These are phyloP conservation scores for Meloidogyne hapla DNA, from an alignment of 1,140 invertebrate species.

Conservation along the genomic window DNA sequence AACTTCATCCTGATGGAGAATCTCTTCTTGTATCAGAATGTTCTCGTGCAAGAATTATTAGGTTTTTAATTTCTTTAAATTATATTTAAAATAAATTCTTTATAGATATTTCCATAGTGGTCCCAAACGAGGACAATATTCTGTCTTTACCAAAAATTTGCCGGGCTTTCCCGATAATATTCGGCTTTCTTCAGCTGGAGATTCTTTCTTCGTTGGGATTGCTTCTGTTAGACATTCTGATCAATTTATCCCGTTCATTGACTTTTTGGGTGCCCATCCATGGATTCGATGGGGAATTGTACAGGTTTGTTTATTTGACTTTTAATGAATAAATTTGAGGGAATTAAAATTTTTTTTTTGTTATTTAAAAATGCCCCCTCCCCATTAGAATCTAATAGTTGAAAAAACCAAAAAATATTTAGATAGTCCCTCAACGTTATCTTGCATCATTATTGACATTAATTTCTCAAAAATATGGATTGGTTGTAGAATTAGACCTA, in stretches of 20 bases:
- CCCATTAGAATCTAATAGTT: no score
- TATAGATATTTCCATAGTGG: slow-evolving; percentile 60
- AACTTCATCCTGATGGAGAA: slow-evolving; percentile 60
- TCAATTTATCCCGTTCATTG: slow-evolving; percentile 56
- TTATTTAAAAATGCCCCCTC: no score
- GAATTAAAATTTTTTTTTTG: no score
- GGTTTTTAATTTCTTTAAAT: slow-evolving; percentile 18
- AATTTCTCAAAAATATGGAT: slow-evolving; percentile 63
- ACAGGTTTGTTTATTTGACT: slow-evolving; percentile 48
- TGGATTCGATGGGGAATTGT: slow-evolving; percentile 62
- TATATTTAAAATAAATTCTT: slow-evolving; percentile 23
- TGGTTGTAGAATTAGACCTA: slow-evolving; percentile 64
- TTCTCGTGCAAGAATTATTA: slow-evolving; percentile 56
- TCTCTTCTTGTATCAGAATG: slow-evolving; percentile 64
- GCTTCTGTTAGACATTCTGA: slow-evolving; percentile 53
- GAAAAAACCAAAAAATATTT: slow-evolving; percentile 44
- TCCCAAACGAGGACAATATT: slow-evolving; percentile 53
- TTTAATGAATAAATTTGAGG: slow-evolving; percentile 1
- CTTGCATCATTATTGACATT: slow-evolving; percentile 57
- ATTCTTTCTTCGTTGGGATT: slow-evolving; percentile 51
- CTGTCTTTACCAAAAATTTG: slow-evolving; percentile 64
- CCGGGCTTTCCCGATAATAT: slow-evolving; percentile 66
- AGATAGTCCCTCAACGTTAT: slow-evolving; percentile 55
- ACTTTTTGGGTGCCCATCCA: slow-evolving; percentile 56
- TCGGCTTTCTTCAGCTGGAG: slow-evolving; percentile 61